Evolutionary conservation across 2,797 vertebrate species (phyloP), one percentile per base, ranked within the genome.

Genomic region (Sebastes melanostomus): DNA sequence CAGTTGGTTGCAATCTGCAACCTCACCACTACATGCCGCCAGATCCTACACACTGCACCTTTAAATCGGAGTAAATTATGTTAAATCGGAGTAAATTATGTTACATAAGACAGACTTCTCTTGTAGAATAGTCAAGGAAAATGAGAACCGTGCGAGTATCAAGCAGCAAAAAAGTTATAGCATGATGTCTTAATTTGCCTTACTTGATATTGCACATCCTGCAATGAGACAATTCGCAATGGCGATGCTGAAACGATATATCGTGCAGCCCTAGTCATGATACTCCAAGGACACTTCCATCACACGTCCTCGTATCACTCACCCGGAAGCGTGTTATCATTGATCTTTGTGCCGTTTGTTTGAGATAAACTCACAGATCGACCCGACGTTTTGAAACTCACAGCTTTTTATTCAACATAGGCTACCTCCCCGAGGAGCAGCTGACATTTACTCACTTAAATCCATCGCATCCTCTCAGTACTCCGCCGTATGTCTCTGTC

Each of bases 401-500:
- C 56, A 79, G 59, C 66, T 29, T 14, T 79, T 84, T 80, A 81
- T 83, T 72, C 66, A 71, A 36, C 27, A 38, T 14, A 36, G 24
- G 34, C 62, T 38, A 38, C 52, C 54, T 90, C 86, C 84, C 86
- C 11, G 61, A 86, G 88, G 86, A 86, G 86, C 61, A 36, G 32
- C 75, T 92, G 87, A 94, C 90, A 91, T 92, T 92, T 89, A 83
- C 79, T 84, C 84, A 72, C 79, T 81, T 71, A 72, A 80, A 90
- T 77, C 70, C 66, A 73, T 86, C 76, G 69, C 75, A 68, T 74
- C 52, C 72, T 77, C 72, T 65, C 77, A 58, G 73, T 38, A 10
- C n/a, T 73, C 22, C 18, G 29, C 71, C 36, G 16, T 62, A n/a
- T 18, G 34, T 66, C 55, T 72, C 32, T 65, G 52, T 46, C 25